Conservation (phyloP, 2,113 vertebrate genomes). For the Promerops cafer region DNA sequence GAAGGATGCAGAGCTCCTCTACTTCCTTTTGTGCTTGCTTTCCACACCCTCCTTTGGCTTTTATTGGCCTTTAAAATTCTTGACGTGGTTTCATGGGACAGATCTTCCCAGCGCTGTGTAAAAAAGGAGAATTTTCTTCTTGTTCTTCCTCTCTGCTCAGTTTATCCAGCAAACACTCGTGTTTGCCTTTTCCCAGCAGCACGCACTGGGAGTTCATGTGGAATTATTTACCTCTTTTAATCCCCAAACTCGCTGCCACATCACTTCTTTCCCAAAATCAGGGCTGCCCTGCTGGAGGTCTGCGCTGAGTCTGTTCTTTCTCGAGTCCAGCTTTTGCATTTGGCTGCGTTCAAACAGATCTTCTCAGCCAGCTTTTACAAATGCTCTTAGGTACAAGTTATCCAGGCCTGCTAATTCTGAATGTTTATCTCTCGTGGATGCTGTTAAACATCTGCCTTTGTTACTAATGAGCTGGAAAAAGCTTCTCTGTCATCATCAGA, state of each 20-base stretch:
- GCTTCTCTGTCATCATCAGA: not conserved
- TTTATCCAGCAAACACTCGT: not conserved
- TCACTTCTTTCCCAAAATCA: not conserved
- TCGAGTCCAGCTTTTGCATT: not conserved
- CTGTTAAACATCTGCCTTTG: constrained; percentile 34
- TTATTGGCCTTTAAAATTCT: not conserved
- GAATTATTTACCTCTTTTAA: not conserved
- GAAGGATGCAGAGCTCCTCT: not conserved
- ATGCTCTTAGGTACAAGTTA: not conserved
- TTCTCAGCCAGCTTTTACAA: not conserved
- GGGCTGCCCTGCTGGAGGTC: not conserved
- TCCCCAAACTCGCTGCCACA: not conserved
- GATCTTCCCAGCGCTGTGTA: not conserved
- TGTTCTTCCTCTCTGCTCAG: not conserved
- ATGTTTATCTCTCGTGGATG: not conserved
- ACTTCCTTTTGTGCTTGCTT: not conserved
- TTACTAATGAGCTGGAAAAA: constrained; percentile 39
- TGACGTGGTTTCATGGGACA: not conserved
- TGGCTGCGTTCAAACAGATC: not conserved
- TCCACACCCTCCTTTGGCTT: not conserved
- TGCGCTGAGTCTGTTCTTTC: not conserved
- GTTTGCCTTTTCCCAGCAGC: not conserved
- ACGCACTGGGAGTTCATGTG: accelerated
- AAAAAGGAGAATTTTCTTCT: not conserved
- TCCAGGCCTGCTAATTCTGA: not conserved